Conservation (phyloP, 2,113 vertebrate genomes). For the Typhlomys cinereus region DNA sequence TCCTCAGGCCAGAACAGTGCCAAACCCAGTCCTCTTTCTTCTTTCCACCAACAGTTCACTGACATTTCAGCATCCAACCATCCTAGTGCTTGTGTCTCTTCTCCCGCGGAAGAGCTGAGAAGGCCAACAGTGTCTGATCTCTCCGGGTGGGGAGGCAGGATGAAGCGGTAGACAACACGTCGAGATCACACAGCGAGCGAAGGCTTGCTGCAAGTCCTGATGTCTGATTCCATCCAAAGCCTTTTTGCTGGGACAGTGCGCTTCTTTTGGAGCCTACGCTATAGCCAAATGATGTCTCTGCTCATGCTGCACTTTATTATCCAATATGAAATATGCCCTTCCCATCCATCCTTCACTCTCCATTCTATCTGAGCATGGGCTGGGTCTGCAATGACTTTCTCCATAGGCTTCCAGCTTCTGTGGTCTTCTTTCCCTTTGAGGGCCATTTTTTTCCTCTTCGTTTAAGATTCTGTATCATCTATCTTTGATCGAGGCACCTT, state of each 20-base stretch:
- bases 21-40: neutral
- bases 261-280: neutral
- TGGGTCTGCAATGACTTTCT: neutral
- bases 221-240: neutral
- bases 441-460: constrained; percentile 24
- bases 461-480: constrained; percentile 62
- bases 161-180: neutral
- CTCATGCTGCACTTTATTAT: neutral
- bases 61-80: neutral
- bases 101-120: neutral
- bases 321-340: neutral
- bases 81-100: neutral
- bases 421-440: constrained; percentile 46
- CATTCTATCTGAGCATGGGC: neutral
- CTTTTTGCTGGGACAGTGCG: neutral
- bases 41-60: too few species aligned
- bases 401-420: neutral
- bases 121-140: neutral
- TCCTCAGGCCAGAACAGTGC: neutral
- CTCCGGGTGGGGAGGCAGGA: neutral
- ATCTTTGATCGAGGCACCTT: constrained; percentile 55
- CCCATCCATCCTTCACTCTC: neutral
- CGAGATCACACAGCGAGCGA: neutral
- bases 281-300: neutral
- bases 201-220: neutral